Percentiles rank a stretch among this genome's conserved stretches.
Conservation (phyloP, 2,113 vertebrate genomes). For the Microtus ochrogaster region DNA sequence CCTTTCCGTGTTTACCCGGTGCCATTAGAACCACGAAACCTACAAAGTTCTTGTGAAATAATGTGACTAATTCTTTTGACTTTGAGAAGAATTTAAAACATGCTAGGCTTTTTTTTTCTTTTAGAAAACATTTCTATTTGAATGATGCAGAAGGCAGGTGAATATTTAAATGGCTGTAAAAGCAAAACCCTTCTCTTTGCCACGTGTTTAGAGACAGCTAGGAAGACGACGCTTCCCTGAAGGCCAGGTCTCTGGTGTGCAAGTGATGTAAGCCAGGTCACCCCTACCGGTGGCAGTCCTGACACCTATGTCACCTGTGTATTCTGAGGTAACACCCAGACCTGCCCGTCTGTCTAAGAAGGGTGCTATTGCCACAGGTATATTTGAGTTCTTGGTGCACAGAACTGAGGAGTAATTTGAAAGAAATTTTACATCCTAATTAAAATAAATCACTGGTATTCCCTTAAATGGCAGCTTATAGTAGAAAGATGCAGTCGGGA, state of each 20-base stretch:
- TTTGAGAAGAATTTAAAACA: constrained; percentile 32
- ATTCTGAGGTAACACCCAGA: not conserved
- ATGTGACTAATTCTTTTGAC: not conserved
- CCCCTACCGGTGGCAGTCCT: constrained; percentile 31
- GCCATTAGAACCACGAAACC: not conserved
- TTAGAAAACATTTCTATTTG: not conserved
- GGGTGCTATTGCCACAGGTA: constrained; percentile 25
- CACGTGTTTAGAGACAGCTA: constrained; percentile 53
- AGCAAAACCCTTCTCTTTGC: constrained; percentile 45
- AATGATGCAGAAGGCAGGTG: constrained; percentile 68
- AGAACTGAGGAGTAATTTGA: constrained; percentile 26
- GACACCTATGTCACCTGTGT: constrained; percentile 34
- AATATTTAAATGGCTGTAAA: constrained; percentile 67
- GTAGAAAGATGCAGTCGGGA: constrained; percentile 76
- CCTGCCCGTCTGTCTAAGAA: constrained; percentile 42
- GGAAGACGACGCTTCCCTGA: constrained; percentile 66
- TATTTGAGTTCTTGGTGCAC: constrained; percentile 39
- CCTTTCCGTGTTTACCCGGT: not conserved
- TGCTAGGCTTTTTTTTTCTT: not conserved
- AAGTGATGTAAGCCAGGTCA: constrained; percentile 72
- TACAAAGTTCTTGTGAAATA: constrained; percentile 32
- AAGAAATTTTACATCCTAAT: constrained; percentile 54
- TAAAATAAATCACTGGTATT: constrained; percentile 64
- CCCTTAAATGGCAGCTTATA: constrained; percentile 71
- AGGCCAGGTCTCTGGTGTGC: constrained; percentile 58